A percentile compares a stretch with the other conserved stretches of the same genome.
Evolutionary conservation across 1,140 invertebrate genomes (phyloP).

Genomic region (Pseudomyrmex pallidus): DNA sequence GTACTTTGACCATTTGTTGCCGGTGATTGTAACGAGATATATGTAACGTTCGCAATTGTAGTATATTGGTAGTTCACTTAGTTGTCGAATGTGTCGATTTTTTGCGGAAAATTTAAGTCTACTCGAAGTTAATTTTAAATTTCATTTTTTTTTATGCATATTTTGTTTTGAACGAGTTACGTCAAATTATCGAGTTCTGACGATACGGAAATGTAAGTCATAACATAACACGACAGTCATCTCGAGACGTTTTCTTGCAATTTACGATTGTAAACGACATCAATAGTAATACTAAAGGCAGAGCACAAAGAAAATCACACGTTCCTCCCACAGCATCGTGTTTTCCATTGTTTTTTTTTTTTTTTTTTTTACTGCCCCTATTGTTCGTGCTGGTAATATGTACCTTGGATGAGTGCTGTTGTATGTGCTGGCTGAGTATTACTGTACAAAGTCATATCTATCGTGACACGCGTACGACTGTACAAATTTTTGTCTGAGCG

Average conservation of each 20-base stretch:
- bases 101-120: neutral
- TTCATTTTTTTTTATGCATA: neutral
- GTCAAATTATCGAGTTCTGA: neutral
- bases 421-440: conserved; percentile 85
- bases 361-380: neutral
- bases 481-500: conserved; percentile 44
- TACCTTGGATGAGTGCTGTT: conserved; percentile 85
- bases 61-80: neutral
- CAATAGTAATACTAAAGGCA: neutral
- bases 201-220: neutral
- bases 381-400: conserved; percentile 75
- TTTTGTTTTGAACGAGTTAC: neutral
- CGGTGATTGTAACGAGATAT: neutral
- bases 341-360: neutral
- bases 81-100: neutral
- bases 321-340: conserved; percentile 38
- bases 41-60: neutral
- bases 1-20: conserved; percentile 20
- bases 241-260: neutral
- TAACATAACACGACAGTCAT: conserved; percentile 2
- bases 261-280: neutral
- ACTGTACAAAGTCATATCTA: conserved; percentile 73
- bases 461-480: conserved; percentile 31
- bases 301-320: conserved; percentile 19
- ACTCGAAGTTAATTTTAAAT: too few relatives aligned